Evolutionary conservation across 2,797 vertebrate genomes (phyloP).

Genomic region (Fistularia commersonii): DNA sequence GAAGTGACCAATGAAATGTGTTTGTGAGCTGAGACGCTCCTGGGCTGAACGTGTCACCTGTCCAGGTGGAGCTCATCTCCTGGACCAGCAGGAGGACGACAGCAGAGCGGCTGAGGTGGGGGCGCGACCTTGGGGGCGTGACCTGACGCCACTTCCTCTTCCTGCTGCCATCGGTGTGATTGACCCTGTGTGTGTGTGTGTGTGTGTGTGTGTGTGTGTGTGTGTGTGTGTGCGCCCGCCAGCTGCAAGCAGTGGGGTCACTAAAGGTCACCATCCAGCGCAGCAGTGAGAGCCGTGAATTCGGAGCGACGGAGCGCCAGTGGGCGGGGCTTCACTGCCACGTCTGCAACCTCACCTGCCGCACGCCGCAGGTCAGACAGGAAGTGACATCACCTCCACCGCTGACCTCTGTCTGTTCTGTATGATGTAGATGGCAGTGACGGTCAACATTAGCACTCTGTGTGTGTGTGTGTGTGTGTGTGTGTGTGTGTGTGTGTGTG

Average conservation of each 20-base stretch:
- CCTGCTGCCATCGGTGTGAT: too few relatives aligned
- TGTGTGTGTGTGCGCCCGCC: constrained; percentile 19
- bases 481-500: too few relatives aligned
- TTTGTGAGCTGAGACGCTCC: not conserved
- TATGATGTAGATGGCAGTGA: too few relatives aligned
- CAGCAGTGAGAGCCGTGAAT: constrained; percentile 87
- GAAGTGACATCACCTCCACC: too few relatives aligned
- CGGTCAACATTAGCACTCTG: not conserved
- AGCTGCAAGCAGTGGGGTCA: constrained; percentile 76
- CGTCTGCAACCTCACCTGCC: constrained; percentile 82
- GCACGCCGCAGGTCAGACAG: constrained; percentile 79
- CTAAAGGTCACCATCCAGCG: constrained; percentile 95
- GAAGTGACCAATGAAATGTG: not conserved
- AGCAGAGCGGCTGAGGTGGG: too few relatives aligned
- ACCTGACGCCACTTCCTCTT: too few relatives aligned
- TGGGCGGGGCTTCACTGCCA: constrained; percentile 83
- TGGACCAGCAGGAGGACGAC: too few relatives aligned
- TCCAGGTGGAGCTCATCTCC: too few relatives aligned
- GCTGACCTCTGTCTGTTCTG: too few relatives aligned
- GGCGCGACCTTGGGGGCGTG: too few relatives aligned
- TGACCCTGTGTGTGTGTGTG: constrained; percentile 4
- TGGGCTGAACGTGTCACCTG: not conserved
- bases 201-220: constrained; percentile 14
- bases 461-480: not conserved
- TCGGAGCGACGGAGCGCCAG: constrained; percentile 70